phyloP scores from a whole-genome alignment of 2,113 vertebrate species.

The Jacana jacana region DNA sequence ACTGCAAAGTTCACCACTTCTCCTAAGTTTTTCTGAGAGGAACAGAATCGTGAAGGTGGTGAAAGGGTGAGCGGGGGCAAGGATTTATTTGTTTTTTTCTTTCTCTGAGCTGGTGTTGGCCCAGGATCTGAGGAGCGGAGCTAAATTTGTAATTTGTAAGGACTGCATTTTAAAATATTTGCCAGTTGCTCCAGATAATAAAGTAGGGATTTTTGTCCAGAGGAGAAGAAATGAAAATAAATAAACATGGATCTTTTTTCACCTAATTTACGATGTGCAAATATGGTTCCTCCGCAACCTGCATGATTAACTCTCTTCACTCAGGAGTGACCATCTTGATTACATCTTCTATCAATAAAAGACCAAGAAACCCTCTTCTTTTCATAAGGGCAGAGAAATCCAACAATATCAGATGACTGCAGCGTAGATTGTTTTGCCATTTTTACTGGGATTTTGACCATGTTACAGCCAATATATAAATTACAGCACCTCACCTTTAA shows the following conservation, averaged over 20 bases:
- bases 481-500: neutral
- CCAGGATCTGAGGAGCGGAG: constrained; percentile 6
- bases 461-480: neutral
- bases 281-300: neutral
- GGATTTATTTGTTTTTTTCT: constrained; percentile 46
- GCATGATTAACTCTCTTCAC: constrained; percentile 14
- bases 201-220: constrained; percentile 31
- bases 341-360: constrained; percentile 41
- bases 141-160: constrained; percentile 41
- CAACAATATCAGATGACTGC: neutral
- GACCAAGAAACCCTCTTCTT: neutral
- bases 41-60: constrained; percentile 4
- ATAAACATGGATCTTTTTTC: constrained; percentile 35
- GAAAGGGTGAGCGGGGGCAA: constrained; percentile 4
- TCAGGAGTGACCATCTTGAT: neutral
- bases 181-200: constrained; percentile 31
- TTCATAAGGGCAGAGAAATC: neutral
- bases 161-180: constrained; percentile 29
- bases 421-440: neutral
- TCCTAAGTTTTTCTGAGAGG: constrained; percentile 37
- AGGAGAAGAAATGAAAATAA: constrained; percentile 43
- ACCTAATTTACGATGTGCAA: constrained; percentile 50
- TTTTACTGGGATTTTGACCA: neutral
- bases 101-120: constrained; percentile 36
- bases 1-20: neutral